These are phyloP conservation scores for Dolichotis patagonum DNA, from an alignment of 2,113 vertebrate species.

Conservation along the genomic window DNA sequence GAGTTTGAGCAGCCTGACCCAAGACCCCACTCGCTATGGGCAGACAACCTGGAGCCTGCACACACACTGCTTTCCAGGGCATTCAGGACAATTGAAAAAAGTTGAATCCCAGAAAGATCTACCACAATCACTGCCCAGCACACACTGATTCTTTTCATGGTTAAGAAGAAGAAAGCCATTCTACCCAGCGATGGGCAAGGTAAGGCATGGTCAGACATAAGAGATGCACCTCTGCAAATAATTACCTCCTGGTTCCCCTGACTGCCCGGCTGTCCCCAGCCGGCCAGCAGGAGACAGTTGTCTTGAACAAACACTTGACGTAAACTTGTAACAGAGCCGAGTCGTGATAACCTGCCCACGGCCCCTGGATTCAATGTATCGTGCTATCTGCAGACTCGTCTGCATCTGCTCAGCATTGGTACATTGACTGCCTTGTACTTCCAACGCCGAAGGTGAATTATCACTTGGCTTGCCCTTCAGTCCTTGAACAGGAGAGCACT, in stretches of 20 bases:
- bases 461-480: background rate
- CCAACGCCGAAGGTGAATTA: background rate
- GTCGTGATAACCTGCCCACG: background rate
- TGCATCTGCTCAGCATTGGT: constrained; percentile 7
- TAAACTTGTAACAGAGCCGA: background rate
- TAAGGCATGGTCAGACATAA: constrained; percentile 69
- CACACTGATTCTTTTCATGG: background rate
- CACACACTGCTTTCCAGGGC: constrained; percentile 43
- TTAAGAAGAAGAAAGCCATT: constrained; percentile 13
- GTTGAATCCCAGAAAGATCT: constrained; percentile 24
- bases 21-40: constrained; percentile 53
- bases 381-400: background rate
- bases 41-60: constrained; percentile 63
- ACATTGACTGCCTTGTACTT: constrained; percentile 58
- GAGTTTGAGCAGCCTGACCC: constrained; percentile 53
- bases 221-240: constrained; percentile 45
- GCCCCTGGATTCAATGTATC: constrained; percentile 12
- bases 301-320: constrained; percentile 23
- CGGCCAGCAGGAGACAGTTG: background rate
- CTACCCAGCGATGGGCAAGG: background rate
- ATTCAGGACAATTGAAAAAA: constrained; percentile 30
- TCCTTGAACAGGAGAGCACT: background rate
- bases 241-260: background rate
- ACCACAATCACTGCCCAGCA: background rate
- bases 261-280: constrained; percentile 16